Evolutionary conservation across 2,797 vertebrate species (phyloP), one percentile per base, ranked within the genome.

Genomic region (Sebastes kiyomatsui): DNA sequence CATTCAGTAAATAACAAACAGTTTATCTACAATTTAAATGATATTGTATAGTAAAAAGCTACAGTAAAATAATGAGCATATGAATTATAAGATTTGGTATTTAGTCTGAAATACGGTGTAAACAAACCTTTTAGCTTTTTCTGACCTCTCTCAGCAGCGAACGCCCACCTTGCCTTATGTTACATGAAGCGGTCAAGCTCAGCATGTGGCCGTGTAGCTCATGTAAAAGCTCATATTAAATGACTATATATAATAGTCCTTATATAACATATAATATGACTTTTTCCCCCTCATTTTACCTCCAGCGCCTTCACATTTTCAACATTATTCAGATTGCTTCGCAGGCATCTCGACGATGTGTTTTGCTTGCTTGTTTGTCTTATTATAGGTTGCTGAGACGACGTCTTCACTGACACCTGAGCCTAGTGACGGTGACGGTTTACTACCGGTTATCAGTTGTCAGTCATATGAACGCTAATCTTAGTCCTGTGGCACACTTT

Each of bases 301-400:
- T 38, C 54, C 13, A 25, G 23, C 54, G 13, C 30, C 27, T 67
- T 38, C 6, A 11, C 42, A 75, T 81, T 74, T 62, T 35, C 28
- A 28, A 12, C 65, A 70, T 84, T 18, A 13, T 58, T 65, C 25
- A 66, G 18, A 60, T 72, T 59, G 46, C 55, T 56, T 42, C 7
- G 13, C 13, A 2, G 22, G n/a, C 55, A 60, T 20, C 22, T 28
- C 7, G 1, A 20, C 46, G 23, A 65, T 5, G 67, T 25, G 42
- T 62, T 55, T 61, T 20, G 11, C 74, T 25, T 5, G 18, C 27
- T 0, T 7, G 32, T 49, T 62, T 32, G n/a, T 38, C 80, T 76
- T 84, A 68, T 88, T 83, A 79, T 82, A 81, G 82, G 35, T 16
- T 9, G 56, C 61, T 7, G 58, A 69, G 66, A 49, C 27, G 16